Evolutionary conservation across 37 sponge, comb jelly and placozoan species (phyloP).

Genomic region (Chondrosia reniformis): DNA sequence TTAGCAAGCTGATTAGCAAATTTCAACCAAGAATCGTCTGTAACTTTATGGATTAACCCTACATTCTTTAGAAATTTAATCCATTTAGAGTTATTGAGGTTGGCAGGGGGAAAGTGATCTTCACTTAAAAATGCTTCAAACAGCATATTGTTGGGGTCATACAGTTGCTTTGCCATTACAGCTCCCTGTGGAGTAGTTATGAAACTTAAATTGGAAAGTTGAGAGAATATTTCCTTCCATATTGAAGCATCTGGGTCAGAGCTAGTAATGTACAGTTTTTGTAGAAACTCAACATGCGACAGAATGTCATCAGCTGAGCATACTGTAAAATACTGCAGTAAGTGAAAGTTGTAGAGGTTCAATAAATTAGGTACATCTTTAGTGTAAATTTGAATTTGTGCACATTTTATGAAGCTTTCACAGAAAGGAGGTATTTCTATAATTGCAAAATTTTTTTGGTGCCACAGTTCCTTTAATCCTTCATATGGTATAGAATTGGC

Average conservation of each 20-base stretch:
- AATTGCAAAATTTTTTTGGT: too few relatives aligned
- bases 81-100: background rate
- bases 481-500: background rate
- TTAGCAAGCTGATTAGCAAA: conserved; percentile 4
- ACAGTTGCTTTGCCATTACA: background rate
- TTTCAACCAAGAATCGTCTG: background rate
- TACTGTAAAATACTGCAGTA: too few relatives aligned
- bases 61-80: background rate
- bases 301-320: too few relatives aligned
- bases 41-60: background rate
- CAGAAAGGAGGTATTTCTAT: too few relatives aligned
- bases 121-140: background rate
- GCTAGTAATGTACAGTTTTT: too few relatives aligned
- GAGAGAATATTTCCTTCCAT: background rate
- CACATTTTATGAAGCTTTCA: too few relatives aligned
- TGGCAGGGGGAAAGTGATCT: background rate
- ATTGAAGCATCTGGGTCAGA: too few relatives aligned
- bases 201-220: background rate
- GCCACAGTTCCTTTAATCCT: conserved; percentile 4
- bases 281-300: too few relatives aligned
- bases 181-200: background rate
- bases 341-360: too few relatives aligned
- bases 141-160: background rate
- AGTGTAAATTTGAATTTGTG: too few relatives aligned
- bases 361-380: too few relatives aligned